These are phyloP conservation scores for Spinibarbus caldwelli DNA, from an alignment of 2,797 vertebrate genomes.

Conservation along the genomic window DNA sequence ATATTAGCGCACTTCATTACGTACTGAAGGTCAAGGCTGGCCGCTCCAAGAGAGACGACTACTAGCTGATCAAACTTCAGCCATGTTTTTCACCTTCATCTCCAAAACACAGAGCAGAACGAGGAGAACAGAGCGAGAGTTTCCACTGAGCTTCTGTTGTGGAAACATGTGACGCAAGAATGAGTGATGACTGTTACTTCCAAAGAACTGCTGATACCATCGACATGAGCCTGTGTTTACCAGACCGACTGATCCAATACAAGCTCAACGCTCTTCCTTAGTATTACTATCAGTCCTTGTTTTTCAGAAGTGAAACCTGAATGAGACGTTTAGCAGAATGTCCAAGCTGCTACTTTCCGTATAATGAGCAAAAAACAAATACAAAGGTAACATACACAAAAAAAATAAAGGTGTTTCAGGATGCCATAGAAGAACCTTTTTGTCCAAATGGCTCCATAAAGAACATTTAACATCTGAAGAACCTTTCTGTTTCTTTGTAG, in stretches of 20 bases:
- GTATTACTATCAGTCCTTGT: neutral
- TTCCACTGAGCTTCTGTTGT: neutral
- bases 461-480: too few relatives aligned
- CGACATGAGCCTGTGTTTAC: neutral
- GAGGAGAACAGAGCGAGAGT: neutral
- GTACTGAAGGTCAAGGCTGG: constrained; percentile 70
- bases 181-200: constrained; percentile 2
- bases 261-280: neutral
- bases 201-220: neutral
- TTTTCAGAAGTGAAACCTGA: neutral
- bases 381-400: neutral
- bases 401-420: too few relatives aligned
- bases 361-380: neutral
- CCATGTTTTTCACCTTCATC: neutral
- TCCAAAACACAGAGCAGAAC: neutral
- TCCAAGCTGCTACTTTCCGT: neutral
- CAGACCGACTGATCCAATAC: neutral
- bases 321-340: neutral
- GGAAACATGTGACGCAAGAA: neutral
- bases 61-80: constrained; percentile 28
- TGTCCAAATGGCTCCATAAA: too few relatives aligned
- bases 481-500: too few relatives aligned
- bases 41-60: neutral
- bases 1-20: constrained; percentile 75
- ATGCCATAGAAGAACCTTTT: too few relatives aligned